A percentile compares a stretch with the other conserved stretches of the same genome.
phyloP scores from a whole-genome alignment of 2,888 invertebrate genomes.

The Ptychoptera albimana region DNA sequence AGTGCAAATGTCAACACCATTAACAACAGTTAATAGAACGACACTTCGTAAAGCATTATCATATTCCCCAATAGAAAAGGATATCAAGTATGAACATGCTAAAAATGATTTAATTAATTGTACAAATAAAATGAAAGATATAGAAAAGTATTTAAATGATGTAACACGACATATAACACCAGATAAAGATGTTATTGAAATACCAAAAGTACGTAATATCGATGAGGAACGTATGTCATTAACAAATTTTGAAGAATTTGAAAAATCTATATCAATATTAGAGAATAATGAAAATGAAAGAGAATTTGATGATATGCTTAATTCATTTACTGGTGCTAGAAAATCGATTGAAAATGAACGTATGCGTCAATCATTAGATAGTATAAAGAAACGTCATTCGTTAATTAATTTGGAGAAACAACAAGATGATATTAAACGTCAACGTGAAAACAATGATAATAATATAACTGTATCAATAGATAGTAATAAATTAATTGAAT shows the following conservation, averaged over 20 bases:
- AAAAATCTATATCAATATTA: conserved; percentile 6
- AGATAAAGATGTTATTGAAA: conserved; percentile 1
- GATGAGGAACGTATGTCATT: conserved; percentile 6
- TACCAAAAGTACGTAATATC: not conserved
- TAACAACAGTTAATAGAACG: no score
- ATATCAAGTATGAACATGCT: no score
- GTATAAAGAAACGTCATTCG: conserved; percentile 23
- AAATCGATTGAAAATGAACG: conserved; percentile 24
- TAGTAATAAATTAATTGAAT: conserved; percentile 6
- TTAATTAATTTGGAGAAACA: conserved; percentile 9
- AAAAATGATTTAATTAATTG: not conserved
- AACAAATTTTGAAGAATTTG: conserved; percentile 8
- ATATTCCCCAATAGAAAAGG: no score
- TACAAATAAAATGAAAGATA: not conserved
- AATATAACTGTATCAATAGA: conserved; percentile 3
- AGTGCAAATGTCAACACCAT: no score
- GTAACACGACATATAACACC: not conserved
- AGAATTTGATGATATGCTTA: conserved; percentile 26
- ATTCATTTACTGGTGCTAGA: conserved; percentile 21
- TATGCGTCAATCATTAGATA: conserved; percentile 27
- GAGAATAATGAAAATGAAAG: conserved; percentile 17
- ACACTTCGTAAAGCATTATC: no score
- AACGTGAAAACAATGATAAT: conserved; percentile 6
- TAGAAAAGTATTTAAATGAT: not conserved
- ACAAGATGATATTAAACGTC: conserved; percentile 6